A percentile compares a stretch with the other conserved stretches of the same genome.
phyloP scores from a whole-genome alignment of 2,797 vertebrate genomes.

The Pseudocheirus occidentalis region DNA sequence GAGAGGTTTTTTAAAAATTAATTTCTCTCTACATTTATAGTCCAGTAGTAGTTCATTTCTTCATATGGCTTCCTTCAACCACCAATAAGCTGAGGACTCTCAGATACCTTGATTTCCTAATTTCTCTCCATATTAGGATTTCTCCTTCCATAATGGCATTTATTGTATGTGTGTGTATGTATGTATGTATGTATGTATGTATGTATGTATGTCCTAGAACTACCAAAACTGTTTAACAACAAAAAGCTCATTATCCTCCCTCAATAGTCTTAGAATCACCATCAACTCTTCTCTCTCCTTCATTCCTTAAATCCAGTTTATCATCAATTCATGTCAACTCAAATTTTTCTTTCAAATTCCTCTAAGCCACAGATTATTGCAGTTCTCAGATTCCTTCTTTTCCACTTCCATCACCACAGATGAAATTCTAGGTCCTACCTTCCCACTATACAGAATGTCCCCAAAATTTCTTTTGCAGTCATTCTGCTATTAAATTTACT shows the following conservation, averaged over 20 bases:
- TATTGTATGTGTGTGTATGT: too few species aligned
- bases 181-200: too few species aligned
- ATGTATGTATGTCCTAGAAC: conserved; percentile 19
- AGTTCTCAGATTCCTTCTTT: conserved; percentile 20
- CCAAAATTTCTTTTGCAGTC: not conserved
- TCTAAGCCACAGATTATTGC: not conserved
- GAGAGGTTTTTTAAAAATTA: not conserved
- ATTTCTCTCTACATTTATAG: not conserved
- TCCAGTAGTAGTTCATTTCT: too few species aligned
- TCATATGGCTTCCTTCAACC: not conserved
- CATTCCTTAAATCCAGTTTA: conserved; percentile 12
- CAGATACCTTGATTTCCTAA: not conserved
- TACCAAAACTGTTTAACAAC: conserved; percentile 36
- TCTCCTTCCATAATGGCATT: conserved; percentile 32
- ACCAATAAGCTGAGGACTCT: too few species aligned
- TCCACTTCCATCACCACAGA: not conserved
- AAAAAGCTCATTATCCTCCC: conserved; percentile 15
- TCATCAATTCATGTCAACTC: conserved; percentile 26
- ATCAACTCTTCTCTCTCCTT: conserved; percentile 46
- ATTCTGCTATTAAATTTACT: conserved; percentile 38
- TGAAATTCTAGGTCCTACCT: conserved; percentile 8
- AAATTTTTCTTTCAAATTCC: conserved; percentile 38
- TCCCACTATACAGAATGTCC: conserved; percentile 28
- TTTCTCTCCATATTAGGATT: conserved; percentile 3
- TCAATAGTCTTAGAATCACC: conserved; percentile 38